These are phyloP conservation scores for Hemiprocne comata DNA, from an alignment of 2,113 vertebrate genomes.

Conservation along the genomic window DNA sequence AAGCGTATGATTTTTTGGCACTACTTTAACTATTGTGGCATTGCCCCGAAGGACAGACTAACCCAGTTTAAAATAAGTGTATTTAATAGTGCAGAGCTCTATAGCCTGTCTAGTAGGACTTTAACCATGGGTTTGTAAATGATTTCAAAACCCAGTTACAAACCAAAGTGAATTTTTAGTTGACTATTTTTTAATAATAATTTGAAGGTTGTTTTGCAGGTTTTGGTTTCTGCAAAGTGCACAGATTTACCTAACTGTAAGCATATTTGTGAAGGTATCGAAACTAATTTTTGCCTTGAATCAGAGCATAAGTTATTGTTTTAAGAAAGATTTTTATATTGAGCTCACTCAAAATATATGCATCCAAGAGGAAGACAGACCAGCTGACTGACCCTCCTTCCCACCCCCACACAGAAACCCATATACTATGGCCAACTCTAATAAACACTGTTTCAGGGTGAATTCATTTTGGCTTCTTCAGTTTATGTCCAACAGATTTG, in stretches of 20 bases:
- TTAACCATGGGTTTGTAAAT: slow-evolving; percentile 48
- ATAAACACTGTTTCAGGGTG: background rate
- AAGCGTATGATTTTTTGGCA: slow-evolving; percentile 52
- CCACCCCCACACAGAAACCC: background rate
- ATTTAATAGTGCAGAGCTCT: slow-evolving; percentile 38
- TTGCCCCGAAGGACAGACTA: slow-evolving; percentile 61
- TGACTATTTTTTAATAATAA: background rate
- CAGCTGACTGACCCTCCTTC: background rate
- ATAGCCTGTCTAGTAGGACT: slow-evolving; percentile 18
- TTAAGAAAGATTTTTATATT: background rate
- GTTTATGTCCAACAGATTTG: background rate
- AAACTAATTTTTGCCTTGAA: background rate
- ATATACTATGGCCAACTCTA: background rate
- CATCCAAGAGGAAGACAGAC: background rate
- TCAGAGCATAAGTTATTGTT: background rate
- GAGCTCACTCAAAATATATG: background rate
- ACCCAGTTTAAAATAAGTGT: slow-evolving; percentile 35
- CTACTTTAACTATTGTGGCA: slow-evolving; percentile 46
- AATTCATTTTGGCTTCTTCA: background rate
- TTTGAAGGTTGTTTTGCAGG: background rate
- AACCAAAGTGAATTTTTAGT: background rate
- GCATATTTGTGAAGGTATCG: background rate
- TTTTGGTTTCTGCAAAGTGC: background rate
- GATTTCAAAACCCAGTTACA: slow-evolving; percentile 37
- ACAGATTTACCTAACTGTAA: background rate